These are phyloP conservation scores for Meloidogyne exigua DNA, from an alignment of 1,140 invertebrate genomes.

Conservation along the genomic window DNA sequence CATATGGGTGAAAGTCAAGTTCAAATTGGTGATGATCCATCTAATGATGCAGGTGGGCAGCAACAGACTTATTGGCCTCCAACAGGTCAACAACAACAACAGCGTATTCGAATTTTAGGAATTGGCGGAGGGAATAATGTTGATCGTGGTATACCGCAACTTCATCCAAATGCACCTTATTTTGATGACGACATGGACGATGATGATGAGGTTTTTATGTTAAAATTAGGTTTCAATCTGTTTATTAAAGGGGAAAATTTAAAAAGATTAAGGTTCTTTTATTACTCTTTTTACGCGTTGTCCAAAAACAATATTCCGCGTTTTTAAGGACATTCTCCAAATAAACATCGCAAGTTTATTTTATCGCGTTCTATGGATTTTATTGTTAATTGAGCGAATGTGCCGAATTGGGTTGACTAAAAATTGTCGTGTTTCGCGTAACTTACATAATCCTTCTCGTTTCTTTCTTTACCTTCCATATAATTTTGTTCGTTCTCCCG, in stretches of 20 bases:
- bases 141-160: background rate
- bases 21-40: background rate
- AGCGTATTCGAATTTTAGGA: slow-evolving; percentile 8
- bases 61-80: background rate
- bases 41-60: background rate
- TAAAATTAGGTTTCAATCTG: background rate
- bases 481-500: too few species aligned
- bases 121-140: background rate
- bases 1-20: background rate
- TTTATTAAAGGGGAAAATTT: background rate
- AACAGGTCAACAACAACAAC: background rate
- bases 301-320: too few species aligned
- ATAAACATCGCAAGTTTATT: too few species aligned
- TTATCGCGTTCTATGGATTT: too few species aligned
- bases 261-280: too few species aligned
- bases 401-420: too few species aligned
- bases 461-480: too few species aligned
- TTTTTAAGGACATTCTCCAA: too few species aligned
- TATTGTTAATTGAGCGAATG: too few species aligned
- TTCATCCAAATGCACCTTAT: background rate
- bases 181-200: slow-evolving; percentile 1
- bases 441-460: too few species aligned
- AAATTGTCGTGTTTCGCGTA: too few species aligned
- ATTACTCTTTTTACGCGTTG: too few species aligned
- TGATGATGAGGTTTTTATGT: background rate